phyloP scores from a whole-genome alignment of 2,888 invertebrate genomes.

The Pollenia amentaria region DNA sequence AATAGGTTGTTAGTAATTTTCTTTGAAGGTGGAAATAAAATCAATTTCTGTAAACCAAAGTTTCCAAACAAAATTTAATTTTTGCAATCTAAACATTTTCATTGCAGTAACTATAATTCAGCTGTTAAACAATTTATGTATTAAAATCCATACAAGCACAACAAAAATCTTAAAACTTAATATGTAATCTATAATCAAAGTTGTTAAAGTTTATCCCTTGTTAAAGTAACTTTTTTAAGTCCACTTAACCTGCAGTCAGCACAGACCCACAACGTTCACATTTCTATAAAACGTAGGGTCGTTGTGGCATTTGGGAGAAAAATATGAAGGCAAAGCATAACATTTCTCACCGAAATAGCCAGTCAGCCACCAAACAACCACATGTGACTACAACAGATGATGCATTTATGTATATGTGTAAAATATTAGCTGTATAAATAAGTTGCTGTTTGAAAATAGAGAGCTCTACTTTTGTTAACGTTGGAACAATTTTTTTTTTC shows the following conservation, averaged over 20 bases:
- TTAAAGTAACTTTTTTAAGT: constrained; percentile 64
- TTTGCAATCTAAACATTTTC: not conserved
- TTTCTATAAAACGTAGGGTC: constrained; percentile 1
- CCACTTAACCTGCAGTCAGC: constrained; percentile 59
- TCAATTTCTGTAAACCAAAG: not conserved
- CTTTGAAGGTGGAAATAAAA: not conserved
- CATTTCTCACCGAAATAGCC: not conserved
- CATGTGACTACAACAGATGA: too few species aligned
- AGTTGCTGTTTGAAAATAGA: too few species aligned
- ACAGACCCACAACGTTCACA: constrained; percentile 15
- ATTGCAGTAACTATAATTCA: not conserved
- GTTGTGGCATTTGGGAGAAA: not conserved
- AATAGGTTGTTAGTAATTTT: not conserved
- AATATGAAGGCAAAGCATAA: not conserved
- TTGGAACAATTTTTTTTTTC: too few species aligned
- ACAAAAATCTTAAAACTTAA: constrained; percentile 26
- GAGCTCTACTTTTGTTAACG: too few species aligned
- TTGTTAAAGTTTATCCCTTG: constrained; percentile 58
- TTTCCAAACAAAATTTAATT: not conserved
- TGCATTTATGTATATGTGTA: too few species aligned
- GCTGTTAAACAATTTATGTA: not conserved
- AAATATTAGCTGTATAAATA: too few species aligned
- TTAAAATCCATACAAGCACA: not conserved
- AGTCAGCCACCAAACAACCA: not conserved
- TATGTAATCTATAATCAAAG: constrained; percentile 55